These are phyloP conservation scores for Decapterus maruadsi DNA, from an alignment of 2,797 vertebrate genomes.

Conservation along the genomic window DNA sequence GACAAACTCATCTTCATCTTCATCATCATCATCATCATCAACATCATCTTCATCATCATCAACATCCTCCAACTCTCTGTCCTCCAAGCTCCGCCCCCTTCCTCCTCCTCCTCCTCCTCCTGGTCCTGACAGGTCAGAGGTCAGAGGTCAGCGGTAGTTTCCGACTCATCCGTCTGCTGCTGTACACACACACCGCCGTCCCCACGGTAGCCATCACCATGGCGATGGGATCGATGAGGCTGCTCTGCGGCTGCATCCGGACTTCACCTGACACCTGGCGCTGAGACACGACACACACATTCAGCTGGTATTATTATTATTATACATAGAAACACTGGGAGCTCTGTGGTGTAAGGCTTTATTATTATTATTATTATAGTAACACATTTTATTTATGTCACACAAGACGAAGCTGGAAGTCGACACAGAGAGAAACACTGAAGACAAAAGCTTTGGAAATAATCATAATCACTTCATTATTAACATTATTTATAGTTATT, in stretches of 20 bases:
- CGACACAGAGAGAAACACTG: too few species aligned
- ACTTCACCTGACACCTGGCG: slow-evolving; percentile 89
- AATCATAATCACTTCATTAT: too few species aligned
- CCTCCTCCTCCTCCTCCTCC: too few species aligned
- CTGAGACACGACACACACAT: slow-evolving; percentile 42
- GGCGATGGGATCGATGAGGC: slow-evolving; percentile 85
- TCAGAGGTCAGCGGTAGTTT: too few species aligned
- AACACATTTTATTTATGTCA: too few species aligned
- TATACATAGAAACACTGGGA: too few species aligned
- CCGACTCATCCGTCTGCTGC: slow-evolving; percentile 70
- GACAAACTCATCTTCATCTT: slow-evolving; percentile 12
- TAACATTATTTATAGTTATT: too few species aligned
- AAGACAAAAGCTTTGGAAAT: too few species aligned
- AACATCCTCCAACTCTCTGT: slow-evolving; percentile 38
- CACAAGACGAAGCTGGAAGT: too few species aligned
- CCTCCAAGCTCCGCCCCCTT: neutral
- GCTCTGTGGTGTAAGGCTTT: too few species aligned
- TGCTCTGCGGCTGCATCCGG: slow-evolving; percentile 82
- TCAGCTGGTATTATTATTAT: too few species aligned
- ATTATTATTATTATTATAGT: too few species aligned
- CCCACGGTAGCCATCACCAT: slow-evolving; percentile 88
- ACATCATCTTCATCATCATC: slow-evolving; percentile 24
- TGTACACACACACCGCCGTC: slow-evolving; percentile 89
- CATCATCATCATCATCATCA: slow-evolving; percentile 27
- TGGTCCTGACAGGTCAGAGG: neutral